Evolutionary conservation across 2,888 invertebrate genomes (phyloP).

Genomic region (Limenitis camilla): DNA sequence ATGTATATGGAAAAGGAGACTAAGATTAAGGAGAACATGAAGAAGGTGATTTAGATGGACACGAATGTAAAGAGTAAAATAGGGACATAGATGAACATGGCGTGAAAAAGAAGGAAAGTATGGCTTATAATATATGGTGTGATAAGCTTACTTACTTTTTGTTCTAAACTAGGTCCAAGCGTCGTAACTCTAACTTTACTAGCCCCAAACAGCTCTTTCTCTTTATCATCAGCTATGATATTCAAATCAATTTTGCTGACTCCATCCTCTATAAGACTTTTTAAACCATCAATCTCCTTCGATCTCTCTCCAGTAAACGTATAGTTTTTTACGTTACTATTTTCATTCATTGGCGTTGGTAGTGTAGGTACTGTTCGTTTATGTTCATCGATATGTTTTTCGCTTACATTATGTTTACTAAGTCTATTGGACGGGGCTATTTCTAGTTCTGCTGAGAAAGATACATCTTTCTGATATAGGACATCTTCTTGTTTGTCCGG

Average conservation of each 20-base stretch:
- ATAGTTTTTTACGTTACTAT: conserved; percentile 31
- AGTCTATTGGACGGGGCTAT: conserved; percentile 69
- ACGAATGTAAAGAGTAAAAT: too few species aligned
- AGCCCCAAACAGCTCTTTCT: conserved; percentile 35
- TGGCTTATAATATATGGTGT: too few species aligned
- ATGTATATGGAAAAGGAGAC: too few species aligned
- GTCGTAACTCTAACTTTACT: conserved; percentile 60
- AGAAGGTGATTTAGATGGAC: too few species aligned
- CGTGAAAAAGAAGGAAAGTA: too few species aligned
- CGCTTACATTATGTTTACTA: conserved; percentile 53
- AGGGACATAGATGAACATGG: too few species aligned
- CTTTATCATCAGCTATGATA: conserved; percentile 54
- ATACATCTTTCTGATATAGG: conserved; percentile 84
- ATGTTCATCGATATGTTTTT: conserved; percentile 49
- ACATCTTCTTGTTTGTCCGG: conserved; percentile 78
- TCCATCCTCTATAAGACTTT: conserved; percentile 63
- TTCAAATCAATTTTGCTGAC: conserved; percentile 60
- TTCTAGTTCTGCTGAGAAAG: conserved; percentile 83
- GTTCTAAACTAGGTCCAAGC: conserved; percentile 78
- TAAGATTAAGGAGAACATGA: too few species aligned
- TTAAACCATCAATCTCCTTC: conserved; percentile 58
- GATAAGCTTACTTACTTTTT: conserved; percentile 62
- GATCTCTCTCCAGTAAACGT: conserved; percentile 56
- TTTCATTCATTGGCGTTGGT: conserved; percentile 30
- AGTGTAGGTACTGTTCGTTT: conserved; percentile 39